Conservation (phyloP, 2,113 vertebrate species). For the Phaethornis superciliosus region DNA sequence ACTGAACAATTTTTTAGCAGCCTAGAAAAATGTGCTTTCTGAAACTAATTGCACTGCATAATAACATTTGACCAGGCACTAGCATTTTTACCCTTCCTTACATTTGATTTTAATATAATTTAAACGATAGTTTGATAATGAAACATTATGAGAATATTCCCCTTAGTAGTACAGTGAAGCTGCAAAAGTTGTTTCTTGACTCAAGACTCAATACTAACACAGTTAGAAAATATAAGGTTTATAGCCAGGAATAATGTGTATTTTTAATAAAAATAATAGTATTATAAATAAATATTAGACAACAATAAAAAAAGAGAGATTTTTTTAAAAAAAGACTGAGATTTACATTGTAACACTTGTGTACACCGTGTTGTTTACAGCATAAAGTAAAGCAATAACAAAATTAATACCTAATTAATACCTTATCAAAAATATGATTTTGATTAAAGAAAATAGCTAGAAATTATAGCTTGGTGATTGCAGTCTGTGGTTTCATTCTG, state of each 20-base stretch:
- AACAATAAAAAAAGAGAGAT: neutral
- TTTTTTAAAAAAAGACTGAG: neutral
- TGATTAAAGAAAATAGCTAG: neutral
- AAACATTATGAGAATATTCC: neutral
- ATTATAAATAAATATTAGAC: neutral
- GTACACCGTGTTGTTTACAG: neutral
- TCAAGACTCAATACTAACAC: neutral
- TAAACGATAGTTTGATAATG: neutral
- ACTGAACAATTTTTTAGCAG: neutral
- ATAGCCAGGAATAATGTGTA: neutral
- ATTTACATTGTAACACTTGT: neutral
- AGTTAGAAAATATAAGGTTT: neutral
- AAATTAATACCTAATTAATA: neutral
- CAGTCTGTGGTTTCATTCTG: neutral
- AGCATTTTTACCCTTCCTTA: neutral
- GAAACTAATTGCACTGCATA: neutral
- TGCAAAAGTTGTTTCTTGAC: neutral
- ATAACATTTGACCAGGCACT: neutral
- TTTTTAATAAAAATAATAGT: neutral
- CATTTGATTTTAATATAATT: neutral
- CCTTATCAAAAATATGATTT: no score
- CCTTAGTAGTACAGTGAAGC: neutral
- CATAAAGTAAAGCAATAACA: neutral
- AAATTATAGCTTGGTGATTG: neutral
- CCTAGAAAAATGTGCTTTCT: neutral